Evolutionary conservation across 37 sponge, comb jelly and placozoan species (phyloP).

Genomic region (Spongilla lacustris): DNA sequence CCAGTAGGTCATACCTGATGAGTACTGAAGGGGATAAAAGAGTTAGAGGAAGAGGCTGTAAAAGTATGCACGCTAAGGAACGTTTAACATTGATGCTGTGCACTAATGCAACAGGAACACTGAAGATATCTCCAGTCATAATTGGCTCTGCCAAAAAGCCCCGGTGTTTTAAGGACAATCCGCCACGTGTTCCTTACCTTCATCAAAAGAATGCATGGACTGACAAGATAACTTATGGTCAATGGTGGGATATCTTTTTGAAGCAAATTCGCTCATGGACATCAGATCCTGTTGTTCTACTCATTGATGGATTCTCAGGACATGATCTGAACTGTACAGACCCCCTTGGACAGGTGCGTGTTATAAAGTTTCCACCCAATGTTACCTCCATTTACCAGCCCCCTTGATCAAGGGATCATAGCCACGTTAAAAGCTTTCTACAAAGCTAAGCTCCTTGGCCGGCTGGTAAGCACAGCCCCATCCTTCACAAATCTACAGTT

Average conservation of each 20-base stretch:
- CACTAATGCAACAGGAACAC: neutral
- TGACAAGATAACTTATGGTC: neutral
- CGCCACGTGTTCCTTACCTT: constrained; percentile 2
- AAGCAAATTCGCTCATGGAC: constrained; percentile 9
- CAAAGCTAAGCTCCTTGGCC: neutral
- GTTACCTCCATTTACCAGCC: constrained; percentile 12
- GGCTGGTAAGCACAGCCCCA: neutral
- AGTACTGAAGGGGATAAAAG: neutral
- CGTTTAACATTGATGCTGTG: neutral
- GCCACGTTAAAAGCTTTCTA: constrained; percentile 8
- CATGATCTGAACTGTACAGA: constrained; percentile 4
- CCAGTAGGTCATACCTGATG: neutral
- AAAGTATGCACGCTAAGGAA: neutral
- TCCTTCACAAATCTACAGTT: neutral
- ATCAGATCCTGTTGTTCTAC: neutral
- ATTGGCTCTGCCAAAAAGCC: constrained; percentile 17
- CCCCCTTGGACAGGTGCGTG: neutral
- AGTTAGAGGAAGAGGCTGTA: neutral
- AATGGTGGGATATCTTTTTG: constrained; percentile 14
- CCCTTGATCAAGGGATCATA: constrained; percentile 3
- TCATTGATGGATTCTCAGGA: constrained; percentile 2
- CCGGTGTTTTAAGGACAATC: constrained; percentile 7
- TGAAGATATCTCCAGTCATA: neutral
- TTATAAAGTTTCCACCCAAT: neutral
- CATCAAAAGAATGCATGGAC: constrained; percentile 23